Evolutionary conservation across 2,888 invertebrate genomes (phyloP).

Genomic region (Notodonta ziczac): DNA sequence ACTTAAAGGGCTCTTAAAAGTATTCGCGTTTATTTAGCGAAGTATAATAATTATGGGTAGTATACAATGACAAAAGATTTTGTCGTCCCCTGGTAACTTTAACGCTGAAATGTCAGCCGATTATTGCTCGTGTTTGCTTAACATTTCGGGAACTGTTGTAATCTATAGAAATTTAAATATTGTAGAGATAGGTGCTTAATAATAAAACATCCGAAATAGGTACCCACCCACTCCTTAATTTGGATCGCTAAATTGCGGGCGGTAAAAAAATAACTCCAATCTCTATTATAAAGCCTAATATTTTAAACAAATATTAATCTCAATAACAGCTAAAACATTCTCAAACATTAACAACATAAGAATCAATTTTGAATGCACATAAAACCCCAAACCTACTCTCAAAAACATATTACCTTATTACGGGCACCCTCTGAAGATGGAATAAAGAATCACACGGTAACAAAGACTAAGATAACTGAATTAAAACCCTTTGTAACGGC

Average conservation of each 20-base stretch:
- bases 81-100: constrained; percentile 24
- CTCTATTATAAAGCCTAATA: too few relatives aligned
- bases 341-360: too few relatives aligned
- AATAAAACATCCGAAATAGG: too few relatives aligned
- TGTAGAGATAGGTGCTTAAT: too few relatives aligned
- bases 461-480: constrained; percentile 74
- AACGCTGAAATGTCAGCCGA: constrained; percentile 9
- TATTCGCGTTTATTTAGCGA: constrained; percentile 57
- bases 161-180: neutral
- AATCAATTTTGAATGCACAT: neutral
- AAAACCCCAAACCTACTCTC: neutral
- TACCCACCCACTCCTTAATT: too few relatives aligned
- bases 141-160: neutral
- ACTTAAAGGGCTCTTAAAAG: constrained; percentile 65
- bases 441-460: constrained; percentile 67
- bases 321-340: too few relatives aligned
- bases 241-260: too few relatives aligned
- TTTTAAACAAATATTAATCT: too few relatives aligned
- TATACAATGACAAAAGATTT: constrained; percentile 52
- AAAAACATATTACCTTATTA: constrained; percentile 14
- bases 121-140: neutral
- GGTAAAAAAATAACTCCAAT: too few relatives aligned
- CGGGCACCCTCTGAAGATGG: constrained; percentile 47
- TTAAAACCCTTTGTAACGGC: constrained; percentile 73
- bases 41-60: constrained; percentile 48